Conservation (phyloP, 1,140 invertebrate genomes). For the Aphis craccivora region DNA sequence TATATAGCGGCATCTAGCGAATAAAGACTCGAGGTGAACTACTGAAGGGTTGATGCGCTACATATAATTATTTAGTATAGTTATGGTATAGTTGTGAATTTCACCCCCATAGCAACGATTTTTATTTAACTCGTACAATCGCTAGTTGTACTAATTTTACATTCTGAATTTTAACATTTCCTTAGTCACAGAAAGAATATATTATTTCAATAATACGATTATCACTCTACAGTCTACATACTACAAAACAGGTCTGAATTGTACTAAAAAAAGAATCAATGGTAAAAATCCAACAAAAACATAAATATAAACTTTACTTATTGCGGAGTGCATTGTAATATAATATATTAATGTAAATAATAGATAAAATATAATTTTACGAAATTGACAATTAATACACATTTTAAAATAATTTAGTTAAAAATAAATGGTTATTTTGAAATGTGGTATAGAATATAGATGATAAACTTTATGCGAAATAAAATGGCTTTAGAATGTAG, state of each 20-base stretch:
- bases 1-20: background rate
- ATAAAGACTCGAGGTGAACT: background rate
- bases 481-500: background rate
- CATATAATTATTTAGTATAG: no score
- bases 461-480: background rate
- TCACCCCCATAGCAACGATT: background rate
- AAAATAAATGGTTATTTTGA: background rate
- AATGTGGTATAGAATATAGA: background rate
- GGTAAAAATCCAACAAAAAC: background rate
- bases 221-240: background rate
- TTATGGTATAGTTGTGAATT: background rate
- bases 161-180: slow-evolving; percentile 11
- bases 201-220: background rate
- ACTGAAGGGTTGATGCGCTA: background rate
- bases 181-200: background rate
- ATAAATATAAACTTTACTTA: background rate
- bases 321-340: background rate
- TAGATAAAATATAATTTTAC: background rate
- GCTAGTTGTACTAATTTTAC: slow-evolving; percentile 16
- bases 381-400: background rate
- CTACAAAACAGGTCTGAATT: background rate
- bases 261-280: background rate
- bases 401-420: background rate
- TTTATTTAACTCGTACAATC: background rate
- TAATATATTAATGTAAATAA: background rate